Base-by-base conservation (phyloP, 2,888 invertebrate genomes). In the Cheilosia grossa region DNA sequence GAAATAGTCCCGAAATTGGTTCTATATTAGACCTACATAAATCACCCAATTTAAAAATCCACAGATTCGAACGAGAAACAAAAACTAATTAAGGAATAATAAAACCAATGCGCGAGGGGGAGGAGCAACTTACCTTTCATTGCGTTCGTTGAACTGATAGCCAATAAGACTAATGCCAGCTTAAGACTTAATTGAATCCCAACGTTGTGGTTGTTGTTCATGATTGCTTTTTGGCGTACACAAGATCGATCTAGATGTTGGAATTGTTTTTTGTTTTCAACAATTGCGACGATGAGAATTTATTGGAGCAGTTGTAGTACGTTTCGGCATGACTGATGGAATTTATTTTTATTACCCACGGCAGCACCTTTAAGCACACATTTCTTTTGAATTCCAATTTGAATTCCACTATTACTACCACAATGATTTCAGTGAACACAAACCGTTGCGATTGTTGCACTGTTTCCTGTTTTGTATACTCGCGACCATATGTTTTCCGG, bases 91-190 rank as follows among this genome's bases (percentile, higher is more conserved):
- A 51, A 51, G 15, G 24, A 51, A 51, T 5, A 51, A 51, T 51
- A 51, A 51, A 51, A 47, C 19, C 47, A 47, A 47, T 44, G 15
- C 17, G 7, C 15, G 17, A 47, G 47, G 47, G 47, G 51, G 24
- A 24, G 51, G 24, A 4, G 6, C 21, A 19, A 79, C 58, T 83
- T 64, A 83, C 83, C 83, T 83, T 80, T 83, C 80, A 83, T 83
- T 56, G 74, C 30, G 42, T 70, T 74, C 51, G 69, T 83, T 80
- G 80, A 79, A 42, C 44, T n/a, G 19, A 80, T 56, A 42, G 7
- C 30, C 40, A 53, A 27, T n/a, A 80, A 49, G 40, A 67, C 74
- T 21, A 79, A 79, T 51, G 47, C 47, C 64, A 83, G 54, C 24
- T 51, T 51, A 58, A 59, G 21, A 53, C 44, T 54, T 53, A 83